Evolutionary conservation across 2,888 invertebrate species (phyloP).

Genomic region (Tipula unca): DNA sequence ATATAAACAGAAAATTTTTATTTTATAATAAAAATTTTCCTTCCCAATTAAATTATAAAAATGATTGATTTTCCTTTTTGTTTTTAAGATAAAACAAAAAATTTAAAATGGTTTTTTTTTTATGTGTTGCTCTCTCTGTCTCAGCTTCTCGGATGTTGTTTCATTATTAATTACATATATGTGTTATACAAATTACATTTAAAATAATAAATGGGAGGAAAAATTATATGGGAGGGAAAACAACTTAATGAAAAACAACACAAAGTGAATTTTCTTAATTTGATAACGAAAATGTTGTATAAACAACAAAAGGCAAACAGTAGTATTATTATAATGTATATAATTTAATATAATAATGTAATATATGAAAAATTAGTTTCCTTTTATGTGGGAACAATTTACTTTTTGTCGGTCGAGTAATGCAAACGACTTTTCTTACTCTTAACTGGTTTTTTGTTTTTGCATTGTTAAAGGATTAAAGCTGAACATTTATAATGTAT

Average conservation of each 20-base stretch:
- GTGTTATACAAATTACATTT: neutral
- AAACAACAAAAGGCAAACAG: neutral
- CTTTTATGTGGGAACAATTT: neutral
- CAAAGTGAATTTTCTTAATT: neutral
- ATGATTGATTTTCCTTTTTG: neutral
- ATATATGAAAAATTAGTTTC: neutral
- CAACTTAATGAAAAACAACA: neutral
- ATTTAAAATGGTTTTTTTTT: neutral
- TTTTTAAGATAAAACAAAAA: neutral
- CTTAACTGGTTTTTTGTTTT: neutral
- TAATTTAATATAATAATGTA: neutral
- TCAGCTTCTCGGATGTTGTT: neutral
- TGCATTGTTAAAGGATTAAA: neutral
- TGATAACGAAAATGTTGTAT: neutral
- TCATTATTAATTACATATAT: neutral
- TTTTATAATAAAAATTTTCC: neutral
- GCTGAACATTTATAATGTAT: too few relatives aligned
- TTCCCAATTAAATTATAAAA: neutral
- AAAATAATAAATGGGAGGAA: neutral
- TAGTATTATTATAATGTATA: too few relatives aligned
- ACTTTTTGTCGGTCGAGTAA: neutral
- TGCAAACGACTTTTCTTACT: neutral
- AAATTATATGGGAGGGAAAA: neutral
- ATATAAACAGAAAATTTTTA: neutral
- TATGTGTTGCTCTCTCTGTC: neutral